Conservation (phyloP, 2,888 invertebrate genomes). For the Crepidodera aurea region DNA sequence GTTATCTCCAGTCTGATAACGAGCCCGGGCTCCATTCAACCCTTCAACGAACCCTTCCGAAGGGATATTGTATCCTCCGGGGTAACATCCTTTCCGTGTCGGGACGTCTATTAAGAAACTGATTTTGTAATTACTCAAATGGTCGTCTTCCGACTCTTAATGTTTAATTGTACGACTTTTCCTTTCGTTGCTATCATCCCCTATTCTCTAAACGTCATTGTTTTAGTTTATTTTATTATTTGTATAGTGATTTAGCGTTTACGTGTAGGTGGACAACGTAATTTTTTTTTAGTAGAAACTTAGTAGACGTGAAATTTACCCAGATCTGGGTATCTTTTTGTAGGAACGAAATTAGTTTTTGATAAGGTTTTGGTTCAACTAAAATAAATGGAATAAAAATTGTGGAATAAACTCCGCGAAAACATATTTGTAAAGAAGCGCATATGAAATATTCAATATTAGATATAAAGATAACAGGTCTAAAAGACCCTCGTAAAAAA, state of each 20-base stretch:
- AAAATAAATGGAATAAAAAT: no score
- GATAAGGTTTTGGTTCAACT: no score
- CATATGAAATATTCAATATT: constrained; percentile 9
- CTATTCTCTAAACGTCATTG: background rate
- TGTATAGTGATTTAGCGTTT: no score
- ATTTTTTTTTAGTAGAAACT: no score
- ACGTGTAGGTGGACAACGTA: no score
- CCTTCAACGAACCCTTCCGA: constrained; percentile 50
- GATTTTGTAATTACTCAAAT: constrained; percentile 56
- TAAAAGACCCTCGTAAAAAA: constrained; percentile 12
- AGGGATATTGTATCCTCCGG: constrained; percentile 49
- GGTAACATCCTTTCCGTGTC: constrained; percentile 51
- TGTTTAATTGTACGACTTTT: constrained; percentile 42
- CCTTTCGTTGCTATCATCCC: background rate
- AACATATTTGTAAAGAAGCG: no score
- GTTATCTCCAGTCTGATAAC: constrained; percentile 39
- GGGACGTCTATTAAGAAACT: constrained; percentile 56
- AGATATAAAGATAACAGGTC: background rate
- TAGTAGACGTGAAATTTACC: no score
- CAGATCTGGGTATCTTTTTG: no score
- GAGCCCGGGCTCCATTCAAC: constrained; percentile 27
- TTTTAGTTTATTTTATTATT: no score
- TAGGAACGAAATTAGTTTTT: no score
- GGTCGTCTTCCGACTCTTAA: constrained; percentile 47
- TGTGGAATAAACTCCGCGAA: no score